Evolutionary conservation across 2,797 vertebrate genomes (phyloP), one percentile per base, ranked within the genome.

Genomic region (Ptychobarbus kaznakovi): DNA sequence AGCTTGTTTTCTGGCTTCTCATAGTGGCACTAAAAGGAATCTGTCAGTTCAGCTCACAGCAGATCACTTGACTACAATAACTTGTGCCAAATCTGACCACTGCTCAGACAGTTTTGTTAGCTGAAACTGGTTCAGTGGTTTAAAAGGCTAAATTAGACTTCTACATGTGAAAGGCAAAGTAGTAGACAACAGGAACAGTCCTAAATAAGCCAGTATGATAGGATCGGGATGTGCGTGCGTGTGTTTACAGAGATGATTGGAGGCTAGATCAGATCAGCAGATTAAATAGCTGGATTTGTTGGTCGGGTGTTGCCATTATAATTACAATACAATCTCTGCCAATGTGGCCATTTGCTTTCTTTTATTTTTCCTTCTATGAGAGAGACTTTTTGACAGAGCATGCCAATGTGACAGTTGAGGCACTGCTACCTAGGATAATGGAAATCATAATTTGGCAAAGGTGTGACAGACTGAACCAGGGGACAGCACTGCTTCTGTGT

Each of bases 1-100:
- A 78, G 69, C 77, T 81, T 75, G 76, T 75, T 83, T 84, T 68
- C 76, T 80, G 81, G 76, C 65, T 84, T 84, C 78, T 72, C 82
- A 84, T 51, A 58, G 44, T 66, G 68, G 68, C 49, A 78, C 76
- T 80, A 80, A 83, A 35, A 79, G 20, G 44, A 68, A 76, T 72
- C 69, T 74, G 68, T 80, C 75, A 79, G 46, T 58, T 25, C 58
- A 66, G 46, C 61, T 40, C 46, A 77, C 15, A 77, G 9, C 72
- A 76, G 44, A 65, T 66, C 18, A 10, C 72, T 28, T 66, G 46
- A 81, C 46, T 38, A 22, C 32, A 49, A 80, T 10, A 53, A 49
- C 53, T 61, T 74, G 22, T 0, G n/a, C 56, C 40, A n/a, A 65
- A 51, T 32, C 25, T 65, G 15, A 75, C 72, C 46, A 63, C 46